A percentile compares a stretch with the other conserved stretches of the same genome.
phyloP scores from a whole-genome alignment of 2,888 invertebrate genomes.

The Drosophila meridionalis region DNA sequence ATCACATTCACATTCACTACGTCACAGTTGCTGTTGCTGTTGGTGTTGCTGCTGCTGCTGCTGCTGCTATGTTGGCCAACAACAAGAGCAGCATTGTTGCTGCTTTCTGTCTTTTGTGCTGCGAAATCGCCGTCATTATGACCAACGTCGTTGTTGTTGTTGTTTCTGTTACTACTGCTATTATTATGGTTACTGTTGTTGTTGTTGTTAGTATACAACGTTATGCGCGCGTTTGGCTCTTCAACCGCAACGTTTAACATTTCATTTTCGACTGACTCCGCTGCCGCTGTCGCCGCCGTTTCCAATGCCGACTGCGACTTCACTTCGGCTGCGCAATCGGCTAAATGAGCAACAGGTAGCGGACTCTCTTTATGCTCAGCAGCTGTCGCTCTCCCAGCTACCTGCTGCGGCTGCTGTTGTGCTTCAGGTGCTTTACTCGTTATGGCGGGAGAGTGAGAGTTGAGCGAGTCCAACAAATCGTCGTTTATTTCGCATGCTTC shows the following conservation, averaged over 20 bases:
- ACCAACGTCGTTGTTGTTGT: conserved; percentile 51
- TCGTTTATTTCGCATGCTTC: conserved; percentile 79
- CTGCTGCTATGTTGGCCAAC: conserved; percentile 45
- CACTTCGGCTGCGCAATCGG: conserved; percentile 70
- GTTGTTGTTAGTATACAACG: conserved; percentile 49
- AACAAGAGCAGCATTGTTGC: conserved; percentile 41
- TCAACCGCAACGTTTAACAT: conserved; percentile 82
- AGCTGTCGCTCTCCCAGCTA: conserved; percentile 45
- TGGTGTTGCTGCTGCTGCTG: conserved; percentile 16
- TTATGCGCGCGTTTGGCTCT: conserved; percentile 63
- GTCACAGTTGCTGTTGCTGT: conserved; percentile 63
- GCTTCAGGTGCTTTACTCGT: conserved; percentile 76
- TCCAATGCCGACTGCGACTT: conserved; percentile 50
- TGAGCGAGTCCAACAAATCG: conserved; percentile 56
- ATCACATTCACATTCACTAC: conserved; percentile 45
- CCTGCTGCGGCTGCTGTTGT: conserved; percentile 40
- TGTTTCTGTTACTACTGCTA: conserved; percentile 23
- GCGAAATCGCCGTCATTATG: conserved; percentile 77
- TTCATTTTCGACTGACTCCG: conserved; percentile 82
- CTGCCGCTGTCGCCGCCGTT: conserved; percentile 35
- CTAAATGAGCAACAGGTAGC: conserved; percentile 64
- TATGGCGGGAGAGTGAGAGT: conserved; percentile 58
- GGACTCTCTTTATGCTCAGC: conserved; percentile 26
- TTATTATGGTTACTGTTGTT: conserved; percentile 33
- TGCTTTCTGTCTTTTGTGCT: conserved; percentile 68